Percentiles rank a stretch among this genome's conserved stretches.
Evolutionary conservation across 2,888 invertebrate genomes (phyloP).

Genomic region (Sinhomidia bicolor): DNA sequence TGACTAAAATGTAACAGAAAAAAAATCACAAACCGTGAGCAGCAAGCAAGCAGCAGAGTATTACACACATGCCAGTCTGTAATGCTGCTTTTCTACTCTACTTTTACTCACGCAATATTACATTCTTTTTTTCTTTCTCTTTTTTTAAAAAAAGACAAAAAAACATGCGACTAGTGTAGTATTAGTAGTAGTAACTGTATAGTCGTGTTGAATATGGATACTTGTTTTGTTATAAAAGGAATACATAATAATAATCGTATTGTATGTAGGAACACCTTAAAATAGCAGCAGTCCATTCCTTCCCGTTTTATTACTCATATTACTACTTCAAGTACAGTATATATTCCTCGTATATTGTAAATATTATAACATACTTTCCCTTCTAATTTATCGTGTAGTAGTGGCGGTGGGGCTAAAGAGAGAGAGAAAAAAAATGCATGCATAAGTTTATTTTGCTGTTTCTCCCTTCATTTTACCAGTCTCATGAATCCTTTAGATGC

Average conservation of each 20-base stretch:
- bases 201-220: constrained; percentile 41
- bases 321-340: not conserved
- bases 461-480: constrained; percentile 41
- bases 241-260: not conserved
- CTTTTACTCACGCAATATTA: constrained; percentile 47
- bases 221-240: constrained; percentile 10
- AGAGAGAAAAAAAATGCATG: constrained; percentile 46
- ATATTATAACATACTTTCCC: constrained; percentile 43
- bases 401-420: not conserved
- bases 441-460: constrained; percentile 37
- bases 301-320: constrained; percentile 50
- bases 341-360: constrained; percentile 41
- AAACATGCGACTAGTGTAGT: constrained; percentile 43
- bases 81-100: not conserved
- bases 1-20: constrained; percentile 22
- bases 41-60: too few relatives aligned
- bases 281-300: constrained; percentile 63
- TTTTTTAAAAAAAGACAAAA: not conserved
- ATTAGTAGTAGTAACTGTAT: too few relatives aligned
- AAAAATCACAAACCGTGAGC: not conserved
- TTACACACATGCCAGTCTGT: constrained; percentile 19
- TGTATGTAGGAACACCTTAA: constrained; percentile 40
- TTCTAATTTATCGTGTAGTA: constrained; percentile 40
- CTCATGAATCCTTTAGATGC: constrained; percentile 69
- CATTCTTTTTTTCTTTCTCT: constrained; percentile 28